A percentile compares a stretch with the other conserved stretches of the same genome.
Evolutionary conservation across 2,113 vertebrate species (phyloP).

Genomic region (Procavia capensis): DNA sequence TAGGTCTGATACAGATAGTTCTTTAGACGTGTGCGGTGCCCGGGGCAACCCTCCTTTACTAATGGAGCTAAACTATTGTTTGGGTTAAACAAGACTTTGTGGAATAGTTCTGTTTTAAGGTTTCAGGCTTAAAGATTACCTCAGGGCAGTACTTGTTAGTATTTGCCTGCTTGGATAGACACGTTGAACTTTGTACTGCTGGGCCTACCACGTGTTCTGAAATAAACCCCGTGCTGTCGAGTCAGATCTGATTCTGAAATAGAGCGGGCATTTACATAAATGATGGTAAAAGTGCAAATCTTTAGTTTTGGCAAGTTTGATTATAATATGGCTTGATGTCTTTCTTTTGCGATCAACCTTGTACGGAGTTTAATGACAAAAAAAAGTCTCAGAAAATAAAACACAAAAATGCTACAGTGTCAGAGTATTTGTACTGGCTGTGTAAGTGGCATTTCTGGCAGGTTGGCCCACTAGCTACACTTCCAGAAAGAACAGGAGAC

Average conservation of each 20-base stretch:
- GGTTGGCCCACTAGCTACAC: not conserved
- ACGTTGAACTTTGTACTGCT: not conserved
- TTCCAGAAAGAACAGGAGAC: not conserved
- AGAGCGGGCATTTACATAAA: not conserved
- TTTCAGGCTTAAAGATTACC: not conserved
- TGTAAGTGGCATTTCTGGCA: not conserved
- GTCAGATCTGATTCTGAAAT: not conserved
- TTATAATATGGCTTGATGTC: no score
- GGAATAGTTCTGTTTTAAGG: not conserved
- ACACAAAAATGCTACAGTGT: not conserved
- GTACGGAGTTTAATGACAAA: no score
- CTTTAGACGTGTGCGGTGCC: not conserved
- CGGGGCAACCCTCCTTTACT: not conserved
- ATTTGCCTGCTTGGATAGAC: not conserved
- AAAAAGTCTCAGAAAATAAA: not conserved
- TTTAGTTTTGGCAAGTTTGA: no score
- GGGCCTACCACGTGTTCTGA: not conserved
- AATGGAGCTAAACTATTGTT: not conserved
- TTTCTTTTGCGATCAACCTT: no score
- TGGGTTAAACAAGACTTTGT: not conserved
- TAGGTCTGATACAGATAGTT: not conserved
- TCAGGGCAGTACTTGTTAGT: not conserved
- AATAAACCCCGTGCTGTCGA: no score
- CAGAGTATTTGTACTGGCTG: not conserved
- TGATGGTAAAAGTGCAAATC: constrained; percentile 9